phyloP scores from a whole-genome alignment of 2,797 vertebrate genomes.

The Varecia variegata region DNA sequence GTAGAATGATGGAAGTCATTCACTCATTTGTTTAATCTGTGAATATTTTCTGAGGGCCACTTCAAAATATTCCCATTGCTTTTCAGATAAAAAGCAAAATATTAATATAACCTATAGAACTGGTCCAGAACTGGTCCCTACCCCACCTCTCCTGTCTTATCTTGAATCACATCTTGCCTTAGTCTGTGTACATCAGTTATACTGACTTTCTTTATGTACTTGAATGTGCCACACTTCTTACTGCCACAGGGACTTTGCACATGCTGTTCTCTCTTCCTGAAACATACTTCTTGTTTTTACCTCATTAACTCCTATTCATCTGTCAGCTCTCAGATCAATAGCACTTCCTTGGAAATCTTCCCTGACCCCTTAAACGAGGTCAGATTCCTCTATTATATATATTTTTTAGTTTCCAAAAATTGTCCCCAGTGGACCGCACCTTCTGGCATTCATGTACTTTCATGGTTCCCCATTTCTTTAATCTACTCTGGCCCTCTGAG shows the following conservation, averaged over 20 bases:
- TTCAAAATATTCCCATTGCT: slow-evolving; percentile 9
- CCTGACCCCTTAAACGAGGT: not conserved
- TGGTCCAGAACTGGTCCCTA: not conserved
- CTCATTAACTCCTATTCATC: not conserved
- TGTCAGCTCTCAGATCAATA: not conserved
- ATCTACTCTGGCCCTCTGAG: too few species aligned
- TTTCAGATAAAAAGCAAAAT: not conserved
- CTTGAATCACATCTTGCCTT: not conserved
- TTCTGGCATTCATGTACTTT: not conserved
- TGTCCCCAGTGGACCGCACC: not conserved
- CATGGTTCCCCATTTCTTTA: not conserved
- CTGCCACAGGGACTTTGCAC: not conserved
- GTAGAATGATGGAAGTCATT: not conserved
- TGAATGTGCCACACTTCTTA: not conserved
- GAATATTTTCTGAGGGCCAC: not conserved
- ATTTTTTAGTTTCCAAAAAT: not conserved
- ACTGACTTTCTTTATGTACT: not conserved
- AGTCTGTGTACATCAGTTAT: not conserved
- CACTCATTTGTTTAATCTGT: not conserved
- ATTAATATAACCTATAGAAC: not conserved
- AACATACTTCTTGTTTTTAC: not conserved
- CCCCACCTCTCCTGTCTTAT: not conserved
- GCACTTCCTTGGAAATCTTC: not conserved
- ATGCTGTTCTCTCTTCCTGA: not conserved
- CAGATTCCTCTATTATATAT: not conserved